These are phyloP conservation scores for Clanis bilineata DNA, from an alignment of 2,888 invertebrate species.

Conservation along the genomic window DNA sequence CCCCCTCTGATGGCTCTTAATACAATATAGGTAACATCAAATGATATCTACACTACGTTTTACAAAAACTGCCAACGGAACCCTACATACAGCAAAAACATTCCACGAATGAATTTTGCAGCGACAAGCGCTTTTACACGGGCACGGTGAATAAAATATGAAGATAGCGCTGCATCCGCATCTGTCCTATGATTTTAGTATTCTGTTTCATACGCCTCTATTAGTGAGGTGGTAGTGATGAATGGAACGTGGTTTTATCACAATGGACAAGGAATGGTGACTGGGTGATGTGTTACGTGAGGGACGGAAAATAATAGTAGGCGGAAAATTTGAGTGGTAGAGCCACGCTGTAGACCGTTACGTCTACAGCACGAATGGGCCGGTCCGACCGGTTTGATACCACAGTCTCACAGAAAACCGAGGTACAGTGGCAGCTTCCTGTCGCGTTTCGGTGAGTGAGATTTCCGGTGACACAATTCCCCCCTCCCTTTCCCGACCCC, in stretches of 20 bases:
- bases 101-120: conserved; percentile 37
- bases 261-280: background rate
- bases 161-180: conserved; percentile 23
- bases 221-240: background rate
- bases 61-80: conserved; percentile 15
- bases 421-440: too few species aligned
- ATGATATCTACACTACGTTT: too few species aligned
- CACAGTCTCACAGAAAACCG: too few species aligned
- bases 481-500: too few species aligned
- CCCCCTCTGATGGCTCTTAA: too few species aligned
- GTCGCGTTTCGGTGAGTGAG: too few species aligned
- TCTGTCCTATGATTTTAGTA: conserved; percentile 14
- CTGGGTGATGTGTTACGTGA: background rate
- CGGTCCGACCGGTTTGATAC: too few species aligned
- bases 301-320: background rate
- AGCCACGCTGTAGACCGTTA: too few species aligned
- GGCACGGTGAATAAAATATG: conserved; percentile 53
- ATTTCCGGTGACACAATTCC: too few species aligned
- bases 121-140: conserved; percentile 41
- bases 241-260: background rate
- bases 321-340: too few species aligned
- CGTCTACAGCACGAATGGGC: too few species aligned
- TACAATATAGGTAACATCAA: too few species aligned
- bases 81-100: conserved; percentile 14
- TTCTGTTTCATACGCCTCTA: conserved; percentile 13